Conservation (phyloP, 2,888 invertebrate genomes). For the Didymodactylos carnosus region DNA sequence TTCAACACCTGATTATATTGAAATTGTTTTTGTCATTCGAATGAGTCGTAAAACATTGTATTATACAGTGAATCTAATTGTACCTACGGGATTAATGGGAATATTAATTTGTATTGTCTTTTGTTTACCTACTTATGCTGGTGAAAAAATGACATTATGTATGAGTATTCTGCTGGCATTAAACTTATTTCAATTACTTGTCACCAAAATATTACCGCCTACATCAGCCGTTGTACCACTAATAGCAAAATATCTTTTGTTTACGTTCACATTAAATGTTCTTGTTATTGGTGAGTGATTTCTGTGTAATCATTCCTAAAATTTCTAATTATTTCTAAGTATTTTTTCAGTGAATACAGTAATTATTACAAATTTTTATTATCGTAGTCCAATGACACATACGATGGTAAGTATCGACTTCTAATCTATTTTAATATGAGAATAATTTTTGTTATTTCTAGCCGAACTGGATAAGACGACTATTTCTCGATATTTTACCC, state of each 20-base stretch:
- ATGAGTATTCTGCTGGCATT: constrained; percentile 96
- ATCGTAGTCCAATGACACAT: constrained; percentile 1
- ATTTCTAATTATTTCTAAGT: not conserved
- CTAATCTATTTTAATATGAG: too few species aligned
- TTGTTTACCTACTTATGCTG: constrained; percentile 93
- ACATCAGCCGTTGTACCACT: constrained; percentile 12
- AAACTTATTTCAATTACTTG: constrained; percentile 60
- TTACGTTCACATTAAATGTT: constrained; percentile 13
- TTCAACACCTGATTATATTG: not conserved
- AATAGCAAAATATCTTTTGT: constrained; percentile 13
- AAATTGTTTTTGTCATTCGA: constrained; percentile 79
- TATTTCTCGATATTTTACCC: constrained; percentile 3
- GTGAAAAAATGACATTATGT: constrained; percentile 64
- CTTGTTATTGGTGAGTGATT: not conserved
- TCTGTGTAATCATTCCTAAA: too few species aligned
- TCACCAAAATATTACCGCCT: constrained; percentile 13
- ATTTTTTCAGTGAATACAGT: constrained; percentile 2
- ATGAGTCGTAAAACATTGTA: constrained; percentile 89
- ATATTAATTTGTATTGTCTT: constrained; percentile 94
- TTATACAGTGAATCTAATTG: constrained; percentile 95
- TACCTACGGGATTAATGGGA: constrained; percentile 92
- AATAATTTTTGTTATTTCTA: too few species aligned
- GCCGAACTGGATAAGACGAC: not conserved
- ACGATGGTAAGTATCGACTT: too few species aligned
- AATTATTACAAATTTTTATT: constrained; percentile 10